These are phyloP conservation scores for Holacanthus passer DNA, from an alignment of 2,113 vertebrate genomes.

Conservation along the genomic window DNA sequence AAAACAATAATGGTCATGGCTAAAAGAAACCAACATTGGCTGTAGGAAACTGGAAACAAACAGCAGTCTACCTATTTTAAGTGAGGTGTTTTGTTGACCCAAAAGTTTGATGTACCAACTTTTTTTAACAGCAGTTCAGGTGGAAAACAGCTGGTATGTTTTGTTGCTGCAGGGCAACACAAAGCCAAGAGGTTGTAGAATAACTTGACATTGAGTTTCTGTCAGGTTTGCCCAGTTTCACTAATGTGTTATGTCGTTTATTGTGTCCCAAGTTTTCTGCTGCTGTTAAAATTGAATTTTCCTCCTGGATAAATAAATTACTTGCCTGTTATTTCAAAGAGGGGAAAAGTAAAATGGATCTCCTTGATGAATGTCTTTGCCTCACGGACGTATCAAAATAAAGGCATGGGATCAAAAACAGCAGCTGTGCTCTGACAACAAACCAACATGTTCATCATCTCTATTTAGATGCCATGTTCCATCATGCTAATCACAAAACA, in stretches of 20 bases:
- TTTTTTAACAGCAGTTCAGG: neutral
- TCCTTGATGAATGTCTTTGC: conserved; percentile 20
- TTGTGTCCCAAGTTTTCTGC: conserved; percentile 29
- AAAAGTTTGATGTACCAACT: neutral
- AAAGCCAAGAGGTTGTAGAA: neutral
- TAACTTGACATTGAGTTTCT: conserved; percentile 10
- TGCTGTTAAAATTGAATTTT: conserved; percentile 38
- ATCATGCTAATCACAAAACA: neutral
- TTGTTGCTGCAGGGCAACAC: conserved; percentile 5
- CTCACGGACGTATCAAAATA: neutral
- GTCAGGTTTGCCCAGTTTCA: conserved; percentile 12
- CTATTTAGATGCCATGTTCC: neutral
- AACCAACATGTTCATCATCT: neutral
- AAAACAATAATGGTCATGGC: no score
- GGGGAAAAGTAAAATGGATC: conserved; percentile 24
- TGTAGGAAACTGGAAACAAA: no score
- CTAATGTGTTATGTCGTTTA: neutral
- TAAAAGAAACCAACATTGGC: no score
- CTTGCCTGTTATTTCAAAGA: conserved; percentile 1
- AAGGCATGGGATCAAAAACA: neutral
- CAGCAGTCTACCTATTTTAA: no score
- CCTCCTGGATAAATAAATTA: conserved; percentile 39
- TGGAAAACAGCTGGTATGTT: neutral
- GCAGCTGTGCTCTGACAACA: conserved; percentile 6
- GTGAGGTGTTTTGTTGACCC: no score